Evolutionary conservation across 2,113 vertebrate genomes (phyloP).

Genomic region (Tapirus terrestris): DNA sequence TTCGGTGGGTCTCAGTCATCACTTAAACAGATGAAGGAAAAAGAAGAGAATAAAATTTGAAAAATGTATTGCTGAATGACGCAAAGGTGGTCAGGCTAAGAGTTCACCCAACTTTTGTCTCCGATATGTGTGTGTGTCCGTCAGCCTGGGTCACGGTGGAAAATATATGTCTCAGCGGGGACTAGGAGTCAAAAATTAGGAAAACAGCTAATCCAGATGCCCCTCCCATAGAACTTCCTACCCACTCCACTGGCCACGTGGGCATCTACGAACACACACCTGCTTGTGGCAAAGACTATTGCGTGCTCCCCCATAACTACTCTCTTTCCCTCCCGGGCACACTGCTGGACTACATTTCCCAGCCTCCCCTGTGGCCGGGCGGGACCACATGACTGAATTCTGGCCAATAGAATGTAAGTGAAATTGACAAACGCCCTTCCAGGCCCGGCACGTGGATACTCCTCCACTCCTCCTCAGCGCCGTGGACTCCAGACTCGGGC

Average conservation of each 20-base stretch:
- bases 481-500: neutral
- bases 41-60: neutral
- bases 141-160: too few species aligned
- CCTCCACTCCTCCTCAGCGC: neutral
- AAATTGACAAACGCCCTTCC: neutral
- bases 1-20: neutral
- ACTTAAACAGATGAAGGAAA: neutral
- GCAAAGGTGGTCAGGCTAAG: neutral
- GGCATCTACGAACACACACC: neutral
- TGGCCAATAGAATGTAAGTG: neutral
- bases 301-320: fast-evolving
- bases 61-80: neutral
- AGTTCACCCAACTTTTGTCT: neutral
- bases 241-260: fast-evolving
- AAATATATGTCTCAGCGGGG: neutral
- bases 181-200: neutral
- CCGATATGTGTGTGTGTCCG: neutral
- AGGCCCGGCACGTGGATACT: neutral
- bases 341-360: neutral
- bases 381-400: neutral
- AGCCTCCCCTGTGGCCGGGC: neutral
- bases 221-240: neutral
- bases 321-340: neutral
- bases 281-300: fast-evolving
- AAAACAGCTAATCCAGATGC: neutral